Base-by-base conservation (phyloP, 2,797 vertebrate genomes). In the Hylomyscus alleni region DNA sequence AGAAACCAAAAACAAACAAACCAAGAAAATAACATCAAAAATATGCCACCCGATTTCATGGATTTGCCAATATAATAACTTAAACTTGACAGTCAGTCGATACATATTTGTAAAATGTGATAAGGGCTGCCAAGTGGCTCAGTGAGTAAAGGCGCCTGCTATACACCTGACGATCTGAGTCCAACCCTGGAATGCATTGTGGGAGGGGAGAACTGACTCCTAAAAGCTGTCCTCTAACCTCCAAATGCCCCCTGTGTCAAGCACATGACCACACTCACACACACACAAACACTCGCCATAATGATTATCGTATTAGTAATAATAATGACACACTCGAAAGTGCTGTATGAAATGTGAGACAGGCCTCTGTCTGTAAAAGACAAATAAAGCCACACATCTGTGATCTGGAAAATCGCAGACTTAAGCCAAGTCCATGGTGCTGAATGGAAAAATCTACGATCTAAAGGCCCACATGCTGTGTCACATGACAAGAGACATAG, bases 301-400 rank as follows among this genome's bases (percentile, higher is more conserved):
- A 37, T 26, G 20, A 52, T 17, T 31, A 26, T 69, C 2, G 15
- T n/a, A 14, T 5, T 24, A 26, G 12, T 69, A 69, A 6, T 65
- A 83, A 62, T 73, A 54, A 92, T 60, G 67, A 81, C 76, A 72
- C 75, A 89, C 24, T 91, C n/a, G 47, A 73, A 93, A 76, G 1
- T 73, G 3, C 72, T 37, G 52, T 52, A 26, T 9, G 13, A n/a
- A 58, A 44, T 50, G 73, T 54, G 60, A 60, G 10, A 47, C 9
- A 54, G 37, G 34, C 56, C 37, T n/a, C 58, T 56, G 24, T 54
- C 26, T 84, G 10, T 60, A 6, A 52, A 34, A 54, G 60, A 78
- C 50, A 58, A 34, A 47, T 54, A 20, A 73, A 78, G 37, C 77
- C 65, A 65, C 15, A 54, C 6, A 82, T 7, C 31, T n/a, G 86